These are phyloP conservation scores for Meteorus cinctellus DNA, from an alignment of 2,888 invertebrate species.

Conservation along the genomic window DNA sequence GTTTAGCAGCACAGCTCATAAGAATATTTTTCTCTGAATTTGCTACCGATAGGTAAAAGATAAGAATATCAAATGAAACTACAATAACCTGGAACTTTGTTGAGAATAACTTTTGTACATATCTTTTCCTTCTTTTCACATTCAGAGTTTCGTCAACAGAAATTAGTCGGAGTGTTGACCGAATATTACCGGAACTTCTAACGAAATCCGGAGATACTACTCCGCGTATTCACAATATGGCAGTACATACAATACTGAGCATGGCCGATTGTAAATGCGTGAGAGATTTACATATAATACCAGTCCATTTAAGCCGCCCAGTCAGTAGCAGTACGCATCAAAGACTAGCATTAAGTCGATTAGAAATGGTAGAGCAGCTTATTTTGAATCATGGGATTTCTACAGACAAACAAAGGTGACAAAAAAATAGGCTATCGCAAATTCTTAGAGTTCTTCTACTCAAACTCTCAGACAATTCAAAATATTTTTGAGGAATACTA, in stretches of 20 bases:
- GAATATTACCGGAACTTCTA: slow-evolving; percentile 86
- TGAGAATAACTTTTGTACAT: neutral
- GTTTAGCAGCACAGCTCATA: slow-evolving; percentile 87
- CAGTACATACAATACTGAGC: slow-evolving; percentile 89
- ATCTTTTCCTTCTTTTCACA: slow-evolving; percentile 21
- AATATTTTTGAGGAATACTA: slow-evolving; percentile 24
- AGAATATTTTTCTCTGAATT: slow-evolving; percentile 87
- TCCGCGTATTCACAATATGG: slow-evolving; percentile 88
- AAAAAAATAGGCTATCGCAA: neutral
- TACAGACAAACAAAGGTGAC: slow-evolving; percentile 87
- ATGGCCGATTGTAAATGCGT: slow-evolving; percentile 89
- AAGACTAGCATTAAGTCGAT: slow-evolving; percentile 86
- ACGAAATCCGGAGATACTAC: slow-evolving; percentile 92
- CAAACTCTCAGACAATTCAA: neutral
- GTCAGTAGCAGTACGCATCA: slow-evolving; percentile 91
- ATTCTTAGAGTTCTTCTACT: neutral
- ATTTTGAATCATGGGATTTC: slow-evolving; percentile 89
- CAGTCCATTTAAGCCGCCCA: slow-evolving; percentile 87
- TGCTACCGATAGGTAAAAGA: slow-evolving; percentile 83
- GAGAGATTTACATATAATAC: slow-evolving; percentile 87
- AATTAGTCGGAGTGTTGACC: slow-evolving; percentile 87
- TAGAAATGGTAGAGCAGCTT: slow-evolving; percentile 91
- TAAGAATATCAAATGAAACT: neutral
- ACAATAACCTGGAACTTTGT: too few relatives aligned
- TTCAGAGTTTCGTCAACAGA: slow-evolving; percentile 87